Conservation (phyloP, 2,113 vertebrate species). For the Chaetodon trifascialis region DNA sequence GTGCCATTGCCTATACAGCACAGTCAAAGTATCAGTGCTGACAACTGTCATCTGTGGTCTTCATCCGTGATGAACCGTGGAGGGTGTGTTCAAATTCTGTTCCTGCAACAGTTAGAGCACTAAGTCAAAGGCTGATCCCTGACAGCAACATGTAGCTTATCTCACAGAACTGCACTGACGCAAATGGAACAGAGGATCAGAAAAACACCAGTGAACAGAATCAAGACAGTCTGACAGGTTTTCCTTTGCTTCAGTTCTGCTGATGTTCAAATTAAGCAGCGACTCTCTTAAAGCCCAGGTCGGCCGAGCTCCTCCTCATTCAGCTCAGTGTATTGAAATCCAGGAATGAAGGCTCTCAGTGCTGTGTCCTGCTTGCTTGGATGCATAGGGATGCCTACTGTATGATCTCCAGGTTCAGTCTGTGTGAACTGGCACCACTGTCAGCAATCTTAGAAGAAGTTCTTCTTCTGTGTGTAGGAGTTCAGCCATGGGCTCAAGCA, state of each 20-base stretch:
- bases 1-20: not conserved
- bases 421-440: not conserved
- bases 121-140: not conserved
- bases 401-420: not conserved
- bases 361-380: not conserved
- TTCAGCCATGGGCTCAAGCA: not conserved
- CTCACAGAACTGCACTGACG: not conserved
- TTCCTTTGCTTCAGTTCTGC: not conserved
- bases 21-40: not conserved
- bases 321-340: not conserved
- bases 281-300: not conserved
- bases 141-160: not conserved
- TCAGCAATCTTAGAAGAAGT: too few species aligned
- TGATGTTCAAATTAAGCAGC: not conserved
- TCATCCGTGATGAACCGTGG: not conserved
- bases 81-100: constrained; percentile 18
- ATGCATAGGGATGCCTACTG: not conserved
- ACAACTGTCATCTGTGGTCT: accelerated
- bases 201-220: not conserved
- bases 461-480: not conserved
- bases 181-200: not conserved
- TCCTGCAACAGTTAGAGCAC: not conserved
- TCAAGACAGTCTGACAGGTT: not conserved
- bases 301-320: not conserved
- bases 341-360: not conserved